phyloP scores from a whole-genome alignment of 2,888 invertebrate species.

The Caenorhabditis imperialis region DNA sequence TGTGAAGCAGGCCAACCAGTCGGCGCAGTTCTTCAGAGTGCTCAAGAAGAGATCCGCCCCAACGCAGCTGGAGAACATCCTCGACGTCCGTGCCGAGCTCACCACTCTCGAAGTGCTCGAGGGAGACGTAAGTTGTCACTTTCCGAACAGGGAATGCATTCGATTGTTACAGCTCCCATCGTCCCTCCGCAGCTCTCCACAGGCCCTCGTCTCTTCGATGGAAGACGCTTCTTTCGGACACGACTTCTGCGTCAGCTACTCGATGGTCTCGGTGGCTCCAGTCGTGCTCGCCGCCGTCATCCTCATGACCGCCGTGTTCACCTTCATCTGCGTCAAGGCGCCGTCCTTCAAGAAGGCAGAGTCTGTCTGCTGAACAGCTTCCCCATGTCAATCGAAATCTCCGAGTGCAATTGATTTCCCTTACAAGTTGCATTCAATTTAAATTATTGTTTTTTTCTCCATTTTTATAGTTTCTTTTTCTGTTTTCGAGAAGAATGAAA shows the following conservation, averaged over 20 bases:
- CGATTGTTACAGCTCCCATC: constrained; percentile 40
- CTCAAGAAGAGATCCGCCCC: constrained; percentile 70
- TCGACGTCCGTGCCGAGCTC: constrained; percentile 76
- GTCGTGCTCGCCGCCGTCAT: constrained; percentile 29
- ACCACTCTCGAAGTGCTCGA: constrained; percentile 74
- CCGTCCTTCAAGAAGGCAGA: constrained; percentile 11
- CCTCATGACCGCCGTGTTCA: constrained; percentile 37
- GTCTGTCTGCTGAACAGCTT: constrained; percentile 9
- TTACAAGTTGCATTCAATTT: constrained; percentile 8
- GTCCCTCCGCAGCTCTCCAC: constrained; percentile 31
- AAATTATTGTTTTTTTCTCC: constrained; percentile 18
- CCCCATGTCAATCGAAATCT: constrained; percentile 43
- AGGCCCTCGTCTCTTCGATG: constrained; percentile 37
- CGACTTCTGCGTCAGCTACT: constrained; percentile 28
- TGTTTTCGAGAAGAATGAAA: constrained; percentile 35
- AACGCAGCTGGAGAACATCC: constrained; percentile 64
- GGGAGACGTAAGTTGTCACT: constrained; percentile 51
- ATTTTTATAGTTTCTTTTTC: constrained; percentile 9
- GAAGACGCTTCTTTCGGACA: constrained; percentile 14
- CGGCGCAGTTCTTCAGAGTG: constrained; percentile 67
- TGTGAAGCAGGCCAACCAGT: constrained; percentile 54
- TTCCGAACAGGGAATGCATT: background rate
- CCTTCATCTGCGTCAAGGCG: constrained; percentile 36
- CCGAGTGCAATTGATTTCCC: constrained; percentile 46
- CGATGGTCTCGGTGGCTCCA: constrained; percentile 15